Conservation (phyloP, 2,797 vertebrate species). For the Sitta carolinensis region DNA sequence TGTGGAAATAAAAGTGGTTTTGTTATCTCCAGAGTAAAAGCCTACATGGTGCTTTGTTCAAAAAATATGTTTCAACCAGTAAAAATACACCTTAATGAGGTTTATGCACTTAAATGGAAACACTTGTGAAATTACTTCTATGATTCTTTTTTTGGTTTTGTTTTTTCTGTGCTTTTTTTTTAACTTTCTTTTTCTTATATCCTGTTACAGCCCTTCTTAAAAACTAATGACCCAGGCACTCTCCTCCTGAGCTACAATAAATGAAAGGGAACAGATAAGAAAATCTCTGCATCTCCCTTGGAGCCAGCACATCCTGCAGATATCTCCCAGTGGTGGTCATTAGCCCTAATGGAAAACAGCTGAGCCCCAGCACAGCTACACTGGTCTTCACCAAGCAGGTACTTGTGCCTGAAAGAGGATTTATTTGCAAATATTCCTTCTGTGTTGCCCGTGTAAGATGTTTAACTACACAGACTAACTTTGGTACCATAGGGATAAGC, state of each 20-base stretch:
- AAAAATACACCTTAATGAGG: background rate
- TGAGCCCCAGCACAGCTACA: background rate
- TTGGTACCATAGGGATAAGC: background rate
- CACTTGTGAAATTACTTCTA: background rate
- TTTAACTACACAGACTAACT: background rate
- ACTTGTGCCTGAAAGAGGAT: background rate
- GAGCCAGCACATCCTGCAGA: background rate
- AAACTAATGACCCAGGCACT: constrained; percentile 14
- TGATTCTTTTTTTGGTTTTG: background rate
- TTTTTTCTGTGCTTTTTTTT: too few species aligned
- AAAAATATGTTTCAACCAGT: background rate
- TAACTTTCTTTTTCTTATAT: background rate
- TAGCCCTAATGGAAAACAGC: constrained; percentile 20
- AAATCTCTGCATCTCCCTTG: constrained; percentile 21
- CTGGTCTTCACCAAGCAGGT: background rate
- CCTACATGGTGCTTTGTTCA: background rate
- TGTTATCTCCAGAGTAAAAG: background rate
- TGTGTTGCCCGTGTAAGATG: background rate
- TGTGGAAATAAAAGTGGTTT: background rate
- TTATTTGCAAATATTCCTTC: background rate
- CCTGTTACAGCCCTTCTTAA: background rate
- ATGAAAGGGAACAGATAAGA: constrained; percentile 21
- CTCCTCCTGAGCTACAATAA: constrained; percentile 10
- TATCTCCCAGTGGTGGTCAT: constrained; percentile 22
- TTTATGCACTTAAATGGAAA: background rate